Evolutionary conservation across 2,888 invertebrate genomes (phyloP), one percentile per base, ranked within the genome.

Genomic region (Erebia aethiops): DNA sequence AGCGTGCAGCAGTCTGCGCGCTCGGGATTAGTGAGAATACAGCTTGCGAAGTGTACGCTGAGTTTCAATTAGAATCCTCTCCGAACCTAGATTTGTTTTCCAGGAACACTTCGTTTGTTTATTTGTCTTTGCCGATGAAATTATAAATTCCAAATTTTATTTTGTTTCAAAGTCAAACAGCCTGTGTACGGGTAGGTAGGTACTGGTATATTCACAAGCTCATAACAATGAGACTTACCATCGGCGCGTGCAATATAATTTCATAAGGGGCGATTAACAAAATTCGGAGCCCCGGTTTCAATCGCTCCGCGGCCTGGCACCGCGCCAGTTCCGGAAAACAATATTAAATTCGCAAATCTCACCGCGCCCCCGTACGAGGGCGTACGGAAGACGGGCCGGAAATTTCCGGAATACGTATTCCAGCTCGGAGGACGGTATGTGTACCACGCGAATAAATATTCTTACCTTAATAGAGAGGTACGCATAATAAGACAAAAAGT

Each of bases 271-370:
- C 71, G 71, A 74, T 74, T 72, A 72, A 64, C 71, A 72, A 69
- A 69, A 71, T 74, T 65, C 64, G 46, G 63, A 51, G 67, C 70
- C 70, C 63, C 54, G 51, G 74, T 75, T 76, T 73, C 72, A 76
- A 77, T 75, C 67, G 77, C 70, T 58, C 72, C 69, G 63, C 71
- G 63, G 51, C 58, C 62, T 76, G 77, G 77, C 73, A 13, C 9
- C 49, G 56, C 43, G 76, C 77, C 77, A 77, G 74, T 56, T 71
- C 66, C 66, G 65, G 66, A 69, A 62, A 68, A 70, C 71, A 71
- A 76, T 74, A 77, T 77, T 78, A 78, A 78, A 77, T 77, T 76
- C 76, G 62, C 70, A 73, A 74, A 74, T 73, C 76, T 76, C 35
- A 52, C 41, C 54, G 35, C 21, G 35, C 21, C 18, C 18, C 46